These are phyloP conservation scores for Gambelia wislizenii DNA, from an alignment of 2,797 vertebrate species.

Conservation along the genomic window DNA sequence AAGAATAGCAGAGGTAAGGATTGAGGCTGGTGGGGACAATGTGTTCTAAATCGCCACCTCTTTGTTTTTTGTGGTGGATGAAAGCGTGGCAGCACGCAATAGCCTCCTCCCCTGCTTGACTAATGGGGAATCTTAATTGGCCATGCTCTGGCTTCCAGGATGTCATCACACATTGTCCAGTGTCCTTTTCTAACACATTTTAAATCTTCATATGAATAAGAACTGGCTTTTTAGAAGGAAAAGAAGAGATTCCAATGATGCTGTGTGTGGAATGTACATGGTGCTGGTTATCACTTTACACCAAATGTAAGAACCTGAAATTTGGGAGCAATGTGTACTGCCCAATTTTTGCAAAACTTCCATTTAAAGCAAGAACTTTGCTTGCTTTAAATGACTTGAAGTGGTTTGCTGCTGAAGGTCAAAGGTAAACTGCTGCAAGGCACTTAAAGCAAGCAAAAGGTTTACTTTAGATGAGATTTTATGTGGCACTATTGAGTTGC, in stretches of 20 bases:
- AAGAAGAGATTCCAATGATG: background rate
- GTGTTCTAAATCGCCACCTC: background rate
- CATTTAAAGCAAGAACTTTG: no score
- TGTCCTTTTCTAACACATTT: background rate
- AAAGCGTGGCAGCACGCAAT: no score
- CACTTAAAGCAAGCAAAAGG: no score
- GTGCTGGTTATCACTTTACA: background rate
- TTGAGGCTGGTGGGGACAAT: background rate
- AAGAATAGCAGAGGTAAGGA: background rate
- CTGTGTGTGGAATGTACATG: background rate
- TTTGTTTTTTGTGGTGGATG: background rate
- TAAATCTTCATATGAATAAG: background rate
- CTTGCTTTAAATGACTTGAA: no score
- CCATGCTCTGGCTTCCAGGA: background rate
- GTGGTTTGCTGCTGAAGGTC: no score
- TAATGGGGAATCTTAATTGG: background rate
- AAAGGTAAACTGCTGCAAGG: no score
- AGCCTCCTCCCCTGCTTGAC: background rate
- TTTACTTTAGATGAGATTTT: no score
- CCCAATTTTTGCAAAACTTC: no score
- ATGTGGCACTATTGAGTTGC: no score
- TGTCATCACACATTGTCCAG: background rate
- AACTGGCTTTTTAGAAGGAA: background rate
- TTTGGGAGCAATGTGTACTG: no score
- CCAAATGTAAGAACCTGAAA: no score